A percentile compares a stretch with the other conserved stretches of the same genome.
phyloP scores from a whole-genome alignment of 2,888 invertebrate species.

The Agapostemon virescens region DNA sequence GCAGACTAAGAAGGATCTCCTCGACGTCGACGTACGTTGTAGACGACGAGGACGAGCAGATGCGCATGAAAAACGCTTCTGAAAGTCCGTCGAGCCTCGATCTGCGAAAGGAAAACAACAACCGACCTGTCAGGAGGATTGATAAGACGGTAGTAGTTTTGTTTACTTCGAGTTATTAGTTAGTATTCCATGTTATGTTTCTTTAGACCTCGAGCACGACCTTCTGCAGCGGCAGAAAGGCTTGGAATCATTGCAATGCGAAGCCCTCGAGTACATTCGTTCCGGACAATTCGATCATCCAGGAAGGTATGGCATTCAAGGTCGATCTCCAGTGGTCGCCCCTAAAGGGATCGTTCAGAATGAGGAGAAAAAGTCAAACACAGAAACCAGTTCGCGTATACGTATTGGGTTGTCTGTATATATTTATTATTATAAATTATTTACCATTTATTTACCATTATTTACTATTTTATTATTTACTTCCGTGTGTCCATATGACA shows the following conservation, averaged over 20 bases:
- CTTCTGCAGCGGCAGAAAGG: slow-evolving; percentile 46
- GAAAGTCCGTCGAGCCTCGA: slow-evolving; percentile 25
- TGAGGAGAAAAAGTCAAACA: no score
- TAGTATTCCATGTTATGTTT: no score
- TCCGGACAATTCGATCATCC: slow-evolving; percentile 44
- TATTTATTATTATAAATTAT: no score
- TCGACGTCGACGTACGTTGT: slow-evolving; percentile 57
- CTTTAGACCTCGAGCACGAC: slow-evolving; percentile 48
- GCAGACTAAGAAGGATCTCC: slow-evolving; percentile 50
- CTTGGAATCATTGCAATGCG: slow-evolving; percentile 53
- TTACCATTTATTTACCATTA: no score
- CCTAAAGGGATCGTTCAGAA: no score
- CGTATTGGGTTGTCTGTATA: no score
- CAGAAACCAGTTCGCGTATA: no score
- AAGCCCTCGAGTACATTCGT: slow-evolving; percentile 31
- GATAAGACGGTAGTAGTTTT: slow-evolving; percentile 52
- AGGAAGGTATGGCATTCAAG: slow-evolving; percentile 58
- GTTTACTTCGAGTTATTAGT: no score
- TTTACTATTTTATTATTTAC: no score
- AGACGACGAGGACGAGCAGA: slow-evolving; percentile 28
- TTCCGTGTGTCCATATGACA: no score
- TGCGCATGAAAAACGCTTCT: background rate
- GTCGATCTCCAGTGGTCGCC: background rate
- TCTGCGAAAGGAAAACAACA: background rate
- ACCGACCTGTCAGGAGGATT: slow-evolving; percentile 20